Evolutionary conservation across 2,797 vertebrate genomes (phyloP).

Genomic region (Eremophila alpestris): DNA sequence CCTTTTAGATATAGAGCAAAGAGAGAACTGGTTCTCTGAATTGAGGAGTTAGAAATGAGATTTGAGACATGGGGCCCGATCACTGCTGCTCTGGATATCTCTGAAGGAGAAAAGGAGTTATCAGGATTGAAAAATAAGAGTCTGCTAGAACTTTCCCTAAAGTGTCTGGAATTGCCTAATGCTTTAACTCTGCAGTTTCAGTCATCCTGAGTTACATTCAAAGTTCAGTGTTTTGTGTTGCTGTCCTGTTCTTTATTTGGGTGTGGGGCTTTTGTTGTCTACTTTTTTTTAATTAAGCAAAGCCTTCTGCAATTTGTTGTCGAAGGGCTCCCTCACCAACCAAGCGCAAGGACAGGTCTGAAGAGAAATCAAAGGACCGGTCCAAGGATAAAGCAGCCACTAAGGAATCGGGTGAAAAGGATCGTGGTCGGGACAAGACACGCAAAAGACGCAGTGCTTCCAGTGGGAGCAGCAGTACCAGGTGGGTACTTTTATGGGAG

Average conservation of each 20-base stretch:
- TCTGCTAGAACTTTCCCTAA: conserved; percentile 61
- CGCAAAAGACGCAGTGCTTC: conserved; percentile 94
- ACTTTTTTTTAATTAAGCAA: background rate
- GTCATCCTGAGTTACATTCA: background rate
- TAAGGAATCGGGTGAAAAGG: conserved; percentile 91
- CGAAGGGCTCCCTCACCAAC: conserved; percentile 94
- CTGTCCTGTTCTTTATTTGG: background rate
- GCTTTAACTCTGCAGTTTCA: background rate
- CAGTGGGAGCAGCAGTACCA: conserved; percentile 92
- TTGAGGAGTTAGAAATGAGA: conserved; percentile 66
- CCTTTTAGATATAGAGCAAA: background rate
- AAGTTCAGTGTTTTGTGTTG: background rate
- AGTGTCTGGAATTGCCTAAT: background rate
- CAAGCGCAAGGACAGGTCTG: conserved; percentile 91
- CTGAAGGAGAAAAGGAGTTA: conserved; percentile 72
- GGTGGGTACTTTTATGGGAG: conserved; percentile 64
- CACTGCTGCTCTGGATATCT: conserved; percentile 65
- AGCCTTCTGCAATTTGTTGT: background rate
- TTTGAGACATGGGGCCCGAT: conserved; percentile 65
- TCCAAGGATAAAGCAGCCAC: conserved; percentile 87
- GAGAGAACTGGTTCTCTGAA: conserved; percentile 43
- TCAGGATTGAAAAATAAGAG: conserved; percentile 76
- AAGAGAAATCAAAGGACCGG: conserved; percentile 91
- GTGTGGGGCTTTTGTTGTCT: background rate
- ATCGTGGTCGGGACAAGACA: conserved; percentile 89